Evolutionary conservation across 2,797 vertebrate genomes (phyloP), one percentile per base, ranked within the genome.

Genomic region (Amblyraja radiata): DNA sequence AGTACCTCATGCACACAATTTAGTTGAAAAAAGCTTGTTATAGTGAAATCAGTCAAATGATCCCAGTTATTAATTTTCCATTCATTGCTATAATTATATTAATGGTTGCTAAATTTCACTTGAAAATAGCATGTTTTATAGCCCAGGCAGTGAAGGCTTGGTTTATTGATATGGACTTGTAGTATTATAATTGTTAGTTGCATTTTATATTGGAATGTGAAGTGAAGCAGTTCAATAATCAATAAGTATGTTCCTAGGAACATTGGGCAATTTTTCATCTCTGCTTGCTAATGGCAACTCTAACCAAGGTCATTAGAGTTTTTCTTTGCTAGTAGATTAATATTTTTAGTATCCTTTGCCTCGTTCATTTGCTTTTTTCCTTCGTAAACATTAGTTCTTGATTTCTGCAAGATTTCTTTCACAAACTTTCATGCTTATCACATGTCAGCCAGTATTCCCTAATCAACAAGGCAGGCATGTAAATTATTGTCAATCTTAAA

Each of bases 41-140:
- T 74, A 74, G 21, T 4, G 23, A 88, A 13, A 32, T 88, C 61
- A 32, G 61, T 32, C 63, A 88, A 88, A 88, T 65, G 61, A 88
- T 65, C 61, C 63, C 84, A 32, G 32, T 86, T 88, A 88, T 65
- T 88, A 65, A 61, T 65, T 88, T 84, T 65, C 65, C 84, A 36
- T 88, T 65, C 84, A 88, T 88, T 88, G 63, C 28, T 88, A 65
- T 88, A 65, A 88, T 65, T 88, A 63, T 14, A 88, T 65, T 88
- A 88, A 88, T 65, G 39, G 28, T 32, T 65, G 28, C 84, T 88
- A 88, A 88, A 88, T 88, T 88, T 88, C n/a, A 88, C 28, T 88
- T 65, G 83, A 61, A 86, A 86, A 86, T 86, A 14, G 61, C 84
- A 65, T 88, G 61, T 65, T 65, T 32, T 88, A 88, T 32, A 84